Percentiles rank a stretch among this genome's conserved stretches.
These are phyloP conservation scores for Drosophila rufa DNA, from an alignment of 1,140 invertebrate species.

Conservation along the genomic window DNA sequence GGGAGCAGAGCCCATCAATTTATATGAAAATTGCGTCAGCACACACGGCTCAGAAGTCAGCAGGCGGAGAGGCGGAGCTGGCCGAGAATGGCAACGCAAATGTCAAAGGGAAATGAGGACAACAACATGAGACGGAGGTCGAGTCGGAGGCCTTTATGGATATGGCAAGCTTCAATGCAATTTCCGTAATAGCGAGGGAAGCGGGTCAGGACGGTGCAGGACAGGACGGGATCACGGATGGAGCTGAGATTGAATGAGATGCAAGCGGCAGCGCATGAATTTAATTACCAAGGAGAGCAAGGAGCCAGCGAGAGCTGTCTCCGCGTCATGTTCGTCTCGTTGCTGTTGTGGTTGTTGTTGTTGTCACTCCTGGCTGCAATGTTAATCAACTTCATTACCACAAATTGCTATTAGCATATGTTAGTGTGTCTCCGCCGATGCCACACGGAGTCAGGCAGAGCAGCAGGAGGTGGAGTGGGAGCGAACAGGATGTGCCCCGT, in stretches of 20 bases:
- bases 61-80: not conserved
- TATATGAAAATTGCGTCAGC: slow-evolving; percentile 48
- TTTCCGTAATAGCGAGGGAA: slow-evolving; percentile 65
- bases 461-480: slow-evolving; percentile 1
- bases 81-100: slow-evolving; percentile 7
- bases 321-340: slow-evolving; percentile 4
- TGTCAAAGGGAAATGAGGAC: slow-evolving; percentile 68
- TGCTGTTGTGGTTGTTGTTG: slow-evolving; percentile 42
- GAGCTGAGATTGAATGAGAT: slow-evolving; percentile 48
- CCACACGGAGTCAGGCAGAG: slow-evolving; percentile 10
- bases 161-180: slow-evolving; percentile 70
- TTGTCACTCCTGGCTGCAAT: slow-evolving; percentile 80
- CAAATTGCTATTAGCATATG: slow-evolving; percentile 83
- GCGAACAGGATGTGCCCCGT: not conserved
- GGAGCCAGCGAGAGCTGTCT: slow-evolving; percentile 31
- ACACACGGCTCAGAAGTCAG: slow-evolving; percentile 34
- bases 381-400: slow-evolving; percentile 83
- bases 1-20: slow-evolving; percentile 50
- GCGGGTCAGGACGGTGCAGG: not conserved
- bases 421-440: slow-evolving; percentile 64
- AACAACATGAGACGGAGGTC: slow-evolving; percentile 34
- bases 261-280: slow-evolving; percentile 71
- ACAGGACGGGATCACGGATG: slow-evolving; percentile 22
- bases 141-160: slow-evolving; percentile 44
- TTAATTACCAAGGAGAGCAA: slow-evolving; percentile 74